A percentile compares a stretch with the other conserved stretches of the same genome.
These are phyloP conservation scores for Narcine bancroftii DNA, from an alignment of 2,113 vertebrate genomes.

Conservation along the genomic window DNA sequence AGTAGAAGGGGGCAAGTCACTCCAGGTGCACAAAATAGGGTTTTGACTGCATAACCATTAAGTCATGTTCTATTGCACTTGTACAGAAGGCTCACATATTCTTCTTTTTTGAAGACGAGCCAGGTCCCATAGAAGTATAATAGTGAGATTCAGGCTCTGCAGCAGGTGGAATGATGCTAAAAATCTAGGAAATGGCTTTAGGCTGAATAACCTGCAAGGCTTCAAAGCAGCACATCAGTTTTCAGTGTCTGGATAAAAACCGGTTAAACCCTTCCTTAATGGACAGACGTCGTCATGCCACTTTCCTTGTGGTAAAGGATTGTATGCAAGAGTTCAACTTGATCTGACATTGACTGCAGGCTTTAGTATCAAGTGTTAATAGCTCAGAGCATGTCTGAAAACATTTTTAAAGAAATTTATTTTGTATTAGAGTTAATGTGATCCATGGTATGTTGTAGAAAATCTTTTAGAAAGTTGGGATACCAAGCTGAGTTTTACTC, in stretches of 20 bases:
- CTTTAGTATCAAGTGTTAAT: conserved; percentile 63
- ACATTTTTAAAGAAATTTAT: conserved; percentile 97
- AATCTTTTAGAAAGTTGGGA: conserved; percentile 68
- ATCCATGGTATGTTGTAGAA: conserved; percentile 75
- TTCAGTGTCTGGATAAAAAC: neutral
- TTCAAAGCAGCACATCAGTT: conserved; percentile 42
- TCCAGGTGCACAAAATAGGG: neutral
- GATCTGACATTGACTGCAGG: conserved; percentile 51
- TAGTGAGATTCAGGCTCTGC: conserved; percentile 41
- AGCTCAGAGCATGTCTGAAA: conserved; percentile 53
- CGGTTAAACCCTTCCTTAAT: neutral
- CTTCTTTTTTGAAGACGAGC: conserved; percentile 48
- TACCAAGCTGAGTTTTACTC: conserved; percentile 76
- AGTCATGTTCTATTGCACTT: conserved; percentile 13
- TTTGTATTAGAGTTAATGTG: conserved; percentile 96
- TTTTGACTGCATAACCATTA: conserved; percentile 12
- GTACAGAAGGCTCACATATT: neutral
- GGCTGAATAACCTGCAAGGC: conserved; percentile 60
- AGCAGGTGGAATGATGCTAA: conserved; percentile 63
- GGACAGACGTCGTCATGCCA: conserved; percentile 37
- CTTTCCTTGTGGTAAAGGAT: conserved; percentile 47
- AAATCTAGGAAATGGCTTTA: conserved; percentile 52
- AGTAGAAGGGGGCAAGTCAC: neutral
- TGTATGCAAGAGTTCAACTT: conserved; percentile 49
- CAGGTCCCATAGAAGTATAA: conserved; percentile 52